Base-by-base conservation (phyloP, 2,797 vertebrate species). In the Melanotaenia nigrans region DNA sequence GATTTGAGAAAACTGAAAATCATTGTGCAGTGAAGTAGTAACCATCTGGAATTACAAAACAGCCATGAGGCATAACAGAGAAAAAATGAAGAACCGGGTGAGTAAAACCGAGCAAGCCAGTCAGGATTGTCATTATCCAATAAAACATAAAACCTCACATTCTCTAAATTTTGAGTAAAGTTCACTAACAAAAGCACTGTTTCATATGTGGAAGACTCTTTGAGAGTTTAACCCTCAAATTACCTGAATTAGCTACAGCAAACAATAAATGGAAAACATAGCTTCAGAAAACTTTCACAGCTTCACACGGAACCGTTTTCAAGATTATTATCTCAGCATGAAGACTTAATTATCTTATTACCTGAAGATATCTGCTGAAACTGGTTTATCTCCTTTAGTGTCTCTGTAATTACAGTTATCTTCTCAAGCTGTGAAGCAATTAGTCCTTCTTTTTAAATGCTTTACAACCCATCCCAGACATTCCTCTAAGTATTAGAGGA, bases 331-430 rank as follows among this genome's bases (percentile, higher is more conserved):
- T 67, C 83, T 70, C 75, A 51, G 33, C 62, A 51, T 36, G 74
- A 45, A 59, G 59, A 77, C 36, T 20, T 58, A 28, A 80, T 78
- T 51, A 65, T 57, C 55, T 77, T 65, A 16, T 70, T 64, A 77
- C 62, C 63, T 75, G 68, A 13, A 63, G 76, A 75, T 49, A 55
- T 68, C 54, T 56, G 30, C 62, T 76, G 55, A 73, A 24, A 64
- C 11, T 51, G 33, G 0, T 54, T 70, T 22, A 51, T 65, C 63
- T 77, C 45, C 24, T 55, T 64, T 3, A 49, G 24, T 20, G n/a
- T 66, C 14, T 28, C 55, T 80, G 54, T 76, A 63, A 76, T 56
- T 86, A 68, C 42, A 61, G n/a, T 32, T 66, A 56, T 68, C 62
- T n/a, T 59, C 49, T 63, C 53, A 16, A 45, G 40, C 38, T 6